phyloP scores from a whole-genome alignment of 2,888 invertebrate species.

The Dynastes hyllus region DNA sequence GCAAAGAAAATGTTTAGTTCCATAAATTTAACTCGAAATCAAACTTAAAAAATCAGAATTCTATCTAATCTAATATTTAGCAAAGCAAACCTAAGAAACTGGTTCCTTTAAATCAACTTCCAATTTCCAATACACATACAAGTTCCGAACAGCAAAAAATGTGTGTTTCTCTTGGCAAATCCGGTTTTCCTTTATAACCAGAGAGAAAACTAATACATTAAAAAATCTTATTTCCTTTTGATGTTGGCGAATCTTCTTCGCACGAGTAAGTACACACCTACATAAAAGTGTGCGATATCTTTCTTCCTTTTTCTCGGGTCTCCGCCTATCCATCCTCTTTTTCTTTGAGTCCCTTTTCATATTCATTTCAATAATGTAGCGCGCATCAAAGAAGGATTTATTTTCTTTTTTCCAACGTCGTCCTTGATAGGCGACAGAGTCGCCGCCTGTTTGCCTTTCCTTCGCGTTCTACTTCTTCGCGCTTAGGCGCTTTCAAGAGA shows the following conservation, averaged over 20 bases:
- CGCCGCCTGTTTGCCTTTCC: background rate
- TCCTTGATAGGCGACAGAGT: background rate
- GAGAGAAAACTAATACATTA: constrained; percentile 24
- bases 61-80: no score
- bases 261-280: constrained; percentile 10
- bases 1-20: no score
- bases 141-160: background rate
- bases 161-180: background rate
- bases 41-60: no score
- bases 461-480: background rate
- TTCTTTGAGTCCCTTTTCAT: background rate
- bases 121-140: no score
- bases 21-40: no score
- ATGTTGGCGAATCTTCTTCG: constrained; percentile 10
- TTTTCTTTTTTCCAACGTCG: constrained; percentile 21
- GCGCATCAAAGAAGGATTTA: constrained; percentile 32
- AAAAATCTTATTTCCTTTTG: constrained; percentile 19
- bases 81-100: no score
- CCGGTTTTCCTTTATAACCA: background rate
- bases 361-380: constrained; percentile 35
- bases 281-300: background rate
- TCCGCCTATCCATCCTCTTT: no score
- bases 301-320: background rate
- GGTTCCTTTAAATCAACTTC: no score
- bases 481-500: background rate